Conservation (phyloP, 2,888 invertebrate species). For the Cylindroiulus punctatus region DNA sequence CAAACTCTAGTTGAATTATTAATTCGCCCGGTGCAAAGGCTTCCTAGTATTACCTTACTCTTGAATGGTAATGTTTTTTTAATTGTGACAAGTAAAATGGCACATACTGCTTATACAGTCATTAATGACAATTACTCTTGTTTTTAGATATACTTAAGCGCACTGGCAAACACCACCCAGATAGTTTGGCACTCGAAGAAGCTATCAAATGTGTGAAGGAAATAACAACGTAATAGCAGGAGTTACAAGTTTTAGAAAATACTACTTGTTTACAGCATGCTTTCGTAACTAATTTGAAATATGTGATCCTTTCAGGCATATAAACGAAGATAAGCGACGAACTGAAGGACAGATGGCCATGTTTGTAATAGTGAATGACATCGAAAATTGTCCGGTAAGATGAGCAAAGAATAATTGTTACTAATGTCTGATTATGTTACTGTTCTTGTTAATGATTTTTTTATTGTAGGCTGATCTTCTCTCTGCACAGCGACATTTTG, state of each 20-base stretch:
- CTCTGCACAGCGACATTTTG: constrained; percentile 90
- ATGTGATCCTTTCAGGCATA: constrained; percentile 70
- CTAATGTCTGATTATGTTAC: background rate
- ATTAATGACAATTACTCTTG: background rate
- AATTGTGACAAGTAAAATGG: background rate
- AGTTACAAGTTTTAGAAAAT: background rate
- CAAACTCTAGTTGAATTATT: constrained; percentile 95
- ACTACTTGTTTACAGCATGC: background rate
- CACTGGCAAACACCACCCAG: constrained; percentile 87
- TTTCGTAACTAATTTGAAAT: background rate
- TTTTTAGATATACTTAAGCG: constrained; percentile 87
- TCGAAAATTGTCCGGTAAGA: constrained; percentile 92
- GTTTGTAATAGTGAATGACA: constrained; percentile 97
- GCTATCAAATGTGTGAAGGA: constrained; percentile 89
- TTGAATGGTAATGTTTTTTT: constrained; percentile 79
- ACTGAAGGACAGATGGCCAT: constrained; percentile 95
- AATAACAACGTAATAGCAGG: constrained; percentile 78
- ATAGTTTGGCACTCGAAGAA: constrained; percentile 83
- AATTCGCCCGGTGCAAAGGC: constrained; percentile 96
- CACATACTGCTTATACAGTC: background rate
- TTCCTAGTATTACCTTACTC: constrained; percentile 94
- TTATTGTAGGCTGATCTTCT: constrained; percentile 81
- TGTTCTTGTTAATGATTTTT: background rate
- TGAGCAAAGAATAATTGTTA: background rate
- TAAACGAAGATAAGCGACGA: constrained; percentile 97